Conservation (phyloP, 2,888 invertebrate genomes). For the Drosophila algonquin region DNA sequence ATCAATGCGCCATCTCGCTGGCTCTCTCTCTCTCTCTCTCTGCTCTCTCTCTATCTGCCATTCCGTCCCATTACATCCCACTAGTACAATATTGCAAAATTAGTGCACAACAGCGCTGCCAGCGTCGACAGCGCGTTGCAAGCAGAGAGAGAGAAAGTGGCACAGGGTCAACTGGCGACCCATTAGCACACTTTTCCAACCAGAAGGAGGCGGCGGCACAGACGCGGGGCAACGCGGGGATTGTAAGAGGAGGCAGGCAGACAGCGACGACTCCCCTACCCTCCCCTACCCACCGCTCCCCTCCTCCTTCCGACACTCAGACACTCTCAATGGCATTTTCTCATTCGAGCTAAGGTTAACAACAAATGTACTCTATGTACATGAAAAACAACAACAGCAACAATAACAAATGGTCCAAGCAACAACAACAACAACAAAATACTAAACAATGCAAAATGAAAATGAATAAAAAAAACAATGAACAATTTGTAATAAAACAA, state of each 20-base stretch:
- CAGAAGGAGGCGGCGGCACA: constrained; percentile 7
- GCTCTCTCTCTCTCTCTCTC: constrained; percentile 10
- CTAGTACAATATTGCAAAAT: constrained; percentile 57
- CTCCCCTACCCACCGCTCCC: no score
- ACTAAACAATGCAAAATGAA: constrained; percentile 38
- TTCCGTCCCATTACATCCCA: constrained; percentile 1
- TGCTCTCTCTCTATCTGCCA: not conserved
- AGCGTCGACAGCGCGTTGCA: constrained; percentile 33
- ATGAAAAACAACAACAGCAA: constrained; percentile 41
- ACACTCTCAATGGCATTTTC: constrained; percentile 76
- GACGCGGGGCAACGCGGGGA: constrained; percentile 1
- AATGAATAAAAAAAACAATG: constrained; percentile 16
- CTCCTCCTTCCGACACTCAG: constrained; percentile 5
- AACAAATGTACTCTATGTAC: constrained; percentile 22
- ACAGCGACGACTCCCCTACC: constrained; percentile 21
- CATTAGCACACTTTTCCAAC: constrained; percentile 81
- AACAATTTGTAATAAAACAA: constrained; percentile 19
- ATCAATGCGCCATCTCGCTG: constrained; percentile 42
- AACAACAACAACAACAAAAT: constrained; percentile 22
- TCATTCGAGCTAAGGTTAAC: constrained; percentile 77
- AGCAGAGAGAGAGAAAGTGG: constrained; percentile 62
- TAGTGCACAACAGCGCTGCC: constrained; percentile 61
- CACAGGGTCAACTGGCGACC: constrained; percentile 83
- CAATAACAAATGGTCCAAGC: constrained; percentile 42
- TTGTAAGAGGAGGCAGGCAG: constrained; percentile 1